Percentiles rank a stretch among this genome's conserved stretches.
These are phyloP conservation scores for Bryconaethiops microstoma DNA, from an alignment of 2,797 vertebrate genomes.

Conservation along the genomic window DNA sequence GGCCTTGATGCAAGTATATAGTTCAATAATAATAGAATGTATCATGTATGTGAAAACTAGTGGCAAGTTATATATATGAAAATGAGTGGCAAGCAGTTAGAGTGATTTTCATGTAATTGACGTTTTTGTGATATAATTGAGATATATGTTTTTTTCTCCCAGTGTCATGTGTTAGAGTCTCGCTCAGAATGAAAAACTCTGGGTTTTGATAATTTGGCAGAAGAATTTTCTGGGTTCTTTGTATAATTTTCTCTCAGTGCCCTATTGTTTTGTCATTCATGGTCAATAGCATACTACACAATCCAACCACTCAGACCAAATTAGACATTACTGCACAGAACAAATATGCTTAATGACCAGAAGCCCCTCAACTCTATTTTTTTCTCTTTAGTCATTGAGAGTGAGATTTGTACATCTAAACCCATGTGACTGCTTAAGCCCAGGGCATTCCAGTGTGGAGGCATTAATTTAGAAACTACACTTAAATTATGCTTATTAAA, in stretches of 20 bases:
- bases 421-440: background rate
- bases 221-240: conserved; percentile 23
- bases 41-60: background rate
- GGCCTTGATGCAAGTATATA: background rate
- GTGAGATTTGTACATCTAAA: background rate
- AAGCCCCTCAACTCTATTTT: background rate
- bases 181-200: conserved; percentile 29
- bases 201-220: conserved; percentile 32
- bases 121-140: conserved; percentile 20
- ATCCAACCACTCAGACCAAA: conserved; percentile 45
- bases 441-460: background rate
- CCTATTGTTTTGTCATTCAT: conserved; percentile 53
- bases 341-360: conserved; percentile 20
- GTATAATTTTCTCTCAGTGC: conserved; percentile 42
- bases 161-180: conserved; percentile 29
- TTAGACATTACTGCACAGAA: conserved; percentile 41
- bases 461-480: background rate
- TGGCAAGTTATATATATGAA: background rate
- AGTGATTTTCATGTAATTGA: too few relatives aligned
- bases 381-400: background rate
- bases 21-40: background rate
- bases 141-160: conserved; percentile 14
- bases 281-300: conserved; percentile 47
- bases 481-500: background rate
- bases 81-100: background rate